These are phyloP conservation scores for Stichodactyla helianthus DNA, from an alignment of 64 coral and sea anemone species.

Conservation along the genomic window DNA sequence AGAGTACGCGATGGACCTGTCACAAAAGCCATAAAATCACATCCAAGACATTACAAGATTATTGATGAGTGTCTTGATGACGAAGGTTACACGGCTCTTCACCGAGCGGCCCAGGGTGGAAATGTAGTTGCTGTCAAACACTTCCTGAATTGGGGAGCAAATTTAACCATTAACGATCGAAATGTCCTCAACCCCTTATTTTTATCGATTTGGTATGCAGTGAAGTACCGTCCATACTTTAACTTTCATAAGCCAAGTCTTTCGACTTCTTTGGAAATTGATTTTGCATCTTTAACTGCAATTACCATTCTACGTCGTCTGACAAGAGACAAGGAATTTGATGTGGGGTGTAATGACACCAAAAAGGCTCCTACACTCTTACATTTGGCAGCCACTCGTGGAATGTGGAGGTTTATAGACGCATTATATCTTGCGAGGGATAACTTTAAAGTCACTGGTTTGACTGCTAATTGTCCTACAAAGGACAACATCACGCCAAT, in stretches of 20 bases:
- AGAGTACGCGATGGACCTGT: slow-evolving; percentile 35
- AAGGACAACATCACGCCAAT: slow-evolving; percentile 47
- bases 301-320: slow-evolving; percentile 33
- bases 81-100: slow-evolving; percentile 60
- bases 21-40: slow-evolving; percentile 47
- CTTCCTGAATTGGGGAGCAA: slow-evolving; percentile 52
- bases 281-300: slow-evolving; percentile 70
- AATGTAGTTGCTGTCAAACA: slow-evolving; percentile 68
- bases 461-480: slow-evolving; percentile 47
- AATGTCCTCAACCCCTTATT: slow-evolving; percentile 17
- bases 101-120: slow-evolving; percentile 78
- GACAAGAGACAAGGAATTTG: background rate
- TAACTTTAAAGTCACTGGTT: background rate
- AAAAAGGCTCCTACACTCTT: slow-evolving; percentile 38
- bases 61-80: slow-evolving; percentile 63
- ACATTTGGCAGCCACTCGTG: slow-evolving; percentile 67
- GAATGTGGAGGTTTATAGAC: slow-evolving; percentile 72
- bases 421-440: slow-evolving; percentile 15
- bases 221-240: slow-evolving; percentile 49
- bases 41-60: slow-evolving; percentile 31
- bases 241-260: slow-evolving; percentile 41
- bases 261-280: slow-evolving; percentile 50
- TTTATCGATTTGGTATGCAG: slow-evolving; percentile 56
- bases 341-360: slow-evolving; percentile 46
- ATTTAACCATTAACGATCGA: background rate